Base-by-base conservation (phyloP, 2,888 invertebrate species). In the Noctua janthe region DNA sequence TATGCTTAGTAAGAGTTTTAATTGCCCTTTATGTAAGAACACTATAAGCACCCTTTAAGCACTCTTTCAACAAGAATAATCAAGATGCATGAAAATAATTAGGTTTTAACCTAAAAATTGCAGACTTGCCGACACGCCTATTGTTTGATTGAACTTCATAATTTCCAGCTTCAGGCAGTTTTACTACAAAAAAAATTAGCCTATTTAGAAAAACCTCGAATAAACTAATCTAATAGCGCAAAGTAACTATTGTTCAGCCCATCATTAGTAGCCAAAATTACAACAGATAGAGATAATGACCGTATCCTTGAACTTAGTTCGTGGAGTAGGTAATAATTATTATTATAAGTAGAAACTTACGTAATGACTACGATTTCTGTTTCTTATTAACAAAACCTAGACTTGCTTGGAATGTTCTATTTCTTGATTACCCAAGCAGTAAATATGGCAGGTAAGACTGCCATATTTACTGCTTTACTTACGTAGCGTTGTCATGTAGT, bases 301-400 rank as follows among this genome's bases (percentile, higher is more conserved):
- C 23, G 47, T 69, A 62, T 74, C 87, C 86, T 86, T 86, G 86
- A 86, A 84, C 86, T 86, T 83, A 76, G 69, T n/a, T 74, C 74
- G 59, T 29, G 47, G 47, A 80, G 73, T 15, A 15, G 29, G 29
- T 29, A 29, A 29, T 29, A 29, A 29, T 29, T 29, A 49, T 49
- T 5, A 54, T 73, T 62, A 15, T 67, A 59, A 15, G 49, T 66
- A 59, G 54, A 72, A 70, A 43, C 49, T 80, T 80, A 86, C 80
- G 75, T 83, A 86, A 85, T 64, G 20, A 29, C 39, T 47, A 39
- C 59, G 7, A 59, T 43, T 13, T 66, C 75, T 29, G 64, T 39
- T 43, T 64, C 11, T 29, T 49, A 64, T 2, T 35, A 23, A 47
- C 23, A 23, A 74, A 80, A 17, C 29, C 39, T 20, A 8, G 67